A percentile compares a stretch with the other conserved stretches of the same genome.
phyloP scores from a whole-genome alignment of 2,113 vertebrate genomes.

The Lepus timidus region DNA sequence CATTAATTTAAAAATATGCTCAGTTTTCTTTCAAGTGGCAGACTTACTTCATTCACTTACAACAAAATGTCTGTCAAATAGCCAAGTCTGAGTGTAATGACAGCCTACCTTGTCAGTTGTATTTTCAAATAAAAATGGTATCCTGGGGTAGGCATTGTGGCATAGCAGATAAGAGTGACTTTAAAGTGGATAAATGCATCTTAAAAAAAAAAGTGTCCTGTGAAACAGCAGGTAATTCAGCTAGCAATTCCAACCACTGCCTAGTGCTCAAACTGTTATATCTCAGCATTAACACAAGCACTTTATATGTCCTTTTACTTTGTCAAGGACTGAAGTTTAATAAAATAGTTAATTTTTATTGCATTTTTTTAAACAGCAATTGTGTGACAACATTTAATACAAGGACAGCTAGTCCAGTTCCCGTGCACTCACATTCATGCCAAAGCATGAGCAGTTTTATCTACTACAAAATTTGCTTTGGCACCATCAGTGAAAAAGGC shows the following conservation, averaged over 20 bases:
- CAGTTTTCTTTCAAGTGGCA: neutral
- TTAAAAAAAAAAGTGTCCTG: neutral
- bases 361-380: neutral
- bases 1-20: neutral
- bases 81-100: neutral
- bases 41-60: neutral
- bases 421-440: neutral
- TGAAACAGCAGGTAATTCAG: neutral
- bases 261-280: fast-evolving
- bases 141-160: too few relatives aligned
- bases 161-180: too few relatives aligned
- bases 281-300: neutral
- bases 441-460: too few relatives aligned
- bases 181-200: too few relatives aligned
- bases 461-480: neutral
- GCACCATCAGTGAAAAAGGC: neutral
- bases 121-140: neutral
- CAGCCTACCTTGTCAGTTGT: neutral
- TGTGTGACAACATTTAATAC: neutral
- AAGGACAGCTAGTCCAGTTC: neutral
- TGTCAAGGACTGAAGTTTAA: neutral
- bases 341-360: neutral
- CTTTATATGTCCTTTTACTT: neutral
- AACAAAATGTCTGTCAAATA: neutral
- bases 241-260: neutral